Evolutionary conservation across 2,888 invertebrate genomes (phyloP).

Genomic region (Leucoptera coffeella): DNA sequence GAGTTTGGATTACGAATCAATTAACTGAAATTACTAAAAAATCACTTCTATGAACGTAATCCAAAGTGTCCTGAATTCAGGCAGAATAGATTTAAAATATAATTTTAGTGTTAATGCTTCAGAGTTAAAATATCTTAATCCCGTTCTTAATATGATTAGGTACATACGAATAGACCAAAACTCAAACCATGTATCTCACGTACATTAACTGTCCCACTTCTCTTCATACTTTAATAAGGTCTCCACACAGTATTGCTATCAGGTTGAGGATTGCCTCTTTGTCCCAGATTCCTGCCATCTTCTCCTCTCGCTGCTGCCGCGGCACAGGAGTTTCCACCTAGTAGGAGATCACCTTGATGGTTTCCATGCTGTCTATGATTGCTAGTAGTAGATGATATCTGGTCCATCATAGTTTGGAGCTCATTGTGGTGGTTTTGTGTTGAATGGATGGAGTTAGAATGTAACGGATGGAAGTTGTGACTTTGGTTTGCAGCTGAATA

Average conservation of each 20-base stretch:
- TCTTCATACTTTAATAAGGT: constrained; percentile 54
- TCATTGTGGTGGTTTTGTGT: constrained; percentile 63
- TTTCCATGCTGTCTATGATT: constrained; percentile 42
- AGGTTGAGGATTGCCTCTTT: constrained; percentile 56
- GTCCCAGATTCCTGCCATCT: constrained; percentile 49
- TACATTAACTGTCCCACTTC: too few species aligned
- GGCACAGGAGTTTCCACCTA: constrained; percentile 51
- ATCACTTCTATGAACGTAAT: too few species aligned
- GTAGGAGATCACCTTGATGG: constrained; percentile 33
- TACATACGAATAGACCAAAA: constrained; percentile 3
- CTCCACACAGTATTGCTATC: constrained; percentile 69
- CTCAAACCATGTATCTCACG: not conserved
- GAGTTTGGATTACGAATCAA: too few species aligned
- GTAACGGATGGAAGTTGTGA: constrained; percentile 65
- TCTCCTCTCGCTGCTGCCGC: constrained; percentile 54
- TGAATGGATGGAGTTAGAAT: constrained; percentile 58
- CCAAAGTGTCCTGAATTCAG: too few species aligned
- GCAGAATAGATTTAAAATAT: too few species aligned
- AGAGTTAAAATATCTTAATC: too few species aligned
- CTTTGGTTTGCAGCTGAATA: constrained; percentile 74
- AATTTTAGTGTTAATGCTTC: too few species aligned
- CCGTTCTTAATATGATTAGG: constrained; percentile 14
- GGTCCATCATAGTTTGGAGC: constrained; percentile 71
- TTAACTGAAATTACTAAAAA: too few species aligned
- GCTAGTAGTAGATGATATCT: constrained; percentile 61